Base-by-base conservation (phyloP, 2,888 invertebrate species). In the Tenodera sinensis region DNA sequence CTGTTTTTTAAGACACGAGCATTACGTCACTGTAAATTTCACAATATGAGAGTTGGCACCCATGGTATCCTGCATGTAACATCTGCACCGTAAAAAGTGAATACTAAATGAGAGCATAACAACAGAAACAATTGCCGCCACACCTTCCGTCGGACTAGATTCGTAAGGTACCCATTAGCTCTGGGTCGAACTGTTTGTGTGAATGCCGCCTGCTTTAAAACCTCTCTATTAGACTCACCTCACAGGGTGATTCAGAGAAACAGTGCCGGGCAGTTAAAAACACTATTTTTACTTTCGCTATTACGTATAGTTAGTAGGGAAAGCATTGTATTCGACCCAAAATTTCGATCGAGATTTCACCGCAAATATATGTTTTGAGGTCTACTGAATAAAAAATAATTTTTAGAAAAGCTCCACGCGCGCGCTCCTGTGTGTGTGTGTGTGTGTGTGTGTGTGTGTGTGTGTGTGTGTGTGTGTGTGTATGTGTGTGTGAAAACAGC, bases 161-260 rank as follows among this genome's bases (percentile, higher is more conserved):
- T 85, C 82, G 71, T 20, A 87, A 87, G 81, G 30, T 82, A n/a
- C 82, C 87, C 30, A 87, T 87, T 87, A 87, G 54, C 87, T 9
- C 28, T 82, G 87, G 81, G 20, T n/a, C 82, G 87, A 71, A 71
- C 28, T 20, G 54, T 71, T 71, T 71, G 54, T 71, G 20, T 71
- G 54, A 71, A 20, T 71, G 54, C 54, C 54, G 54, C 54, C 25
- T 71, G 15, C 54, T 71, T 71, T 71, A 71, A 71, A 20, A 71
- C 54, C 54, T 71, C 54, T 71, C 54, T 71, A 71, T 71, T 71
- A 71, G 54, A 25, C 42, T 34, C 34, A 34, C 34, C 34, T 34
- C 34, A 42, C 12, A 42, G 54, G 20, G 54, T 2, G 54, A 71
- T 71, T 71, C 6, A 6, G 20, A 71, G 20, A 20, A 20, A 15